Base-by-base conservation (phyloP, 2,113 vertebrate genomes). In the Urocolius indicus region DNA sequence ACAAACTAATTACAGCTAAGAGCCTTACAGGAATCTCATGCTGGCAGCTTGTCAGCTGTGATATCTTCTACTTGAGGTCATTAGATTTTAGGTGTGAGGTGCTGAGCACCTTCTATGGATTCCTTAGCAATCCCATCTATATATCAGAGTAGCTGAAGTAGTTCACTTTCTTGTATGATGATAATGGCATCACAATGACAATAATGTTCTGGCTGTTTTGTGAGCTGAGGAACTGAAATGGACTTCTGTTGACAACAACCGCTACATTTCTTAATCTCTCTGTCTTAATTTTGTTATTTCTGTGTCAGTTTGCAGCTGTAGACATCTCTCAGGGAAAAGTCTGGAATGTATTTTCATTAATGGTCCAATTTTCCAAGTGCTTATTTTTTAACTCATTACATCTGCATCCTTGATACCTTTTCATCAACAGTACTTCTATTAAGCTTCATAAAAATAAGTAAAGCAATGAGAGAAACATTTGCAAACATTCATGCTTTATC, bases 231-330 rank as follows among this genome's bases (percentile, higher is more conserved):
- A 94, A 78, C 38, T 81, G 57, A 93, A 93, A 59, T 54, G 72
- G 21, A 74, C 19, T 14, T 91, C 51, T 85, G 38, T 78, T 94
- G 81, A 93, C 69, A 88, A 45, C 76, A 73, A 59, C 27, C 58
- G 30, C 74, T 54, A 30, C 30, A 65, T 92, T 90, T 82, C 69
- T 68, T 94, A 57, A 89, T 67, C 18, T 86, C 73, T 83, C 65
- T 2, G 4, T 34, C 38, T 78, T 58, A n/a, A 2, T 78, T 89
- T 72, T 48, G 43, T 59, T 45, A 48, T 80, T 94, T 97, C 68
- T 85, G 30, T 87, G n/a, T 93, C 63, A 66, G 51, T 57, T 95
- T 92, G 87, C 82, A 96, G 66, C 75, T 95, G 93, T 95, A 87
- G 58, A n/a, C 67, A 41, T 84, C 73, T 92, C 77, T 84, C 65